Conservation (phyloP, 2,888 invertebrate species). For the Cerastis rubricosa region DNA sequence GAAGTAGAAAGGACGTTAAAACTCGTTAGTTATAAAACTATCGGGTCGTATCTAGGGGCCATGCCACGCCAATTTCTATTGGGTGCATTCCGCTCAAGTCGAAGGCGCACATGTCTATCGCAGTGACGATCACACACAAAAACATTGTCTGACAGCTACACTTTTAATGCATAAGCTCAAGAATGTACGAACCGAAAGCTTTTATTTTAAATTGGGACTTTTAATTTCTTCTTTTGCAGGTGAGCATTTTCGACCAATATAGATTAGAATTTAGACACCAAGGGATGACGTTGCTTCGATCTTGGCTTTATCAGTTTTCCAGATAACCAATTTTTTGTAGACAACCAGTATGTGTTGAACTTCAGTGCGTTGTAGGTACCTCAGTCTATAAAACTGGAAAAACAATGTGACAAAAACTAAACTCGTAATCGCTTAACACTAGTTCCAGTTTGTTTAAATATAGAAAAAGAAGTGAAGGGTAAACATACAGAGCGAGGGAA, state of each 20-base stretch:
- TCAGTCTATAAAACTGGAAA: background rate
- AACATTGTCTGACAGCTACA: slow-evolving; percentile 1
- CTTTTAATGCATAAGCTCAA: background rate
- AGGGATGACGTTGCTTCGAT: background rate
- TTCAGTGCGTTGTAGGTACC: background rate
- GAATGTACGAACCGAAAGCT: background rate
- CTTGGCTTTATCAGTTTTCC: background rate
- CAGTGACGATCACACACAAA: slow-evolving; percentile 11
- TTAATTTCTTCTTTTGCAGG: background rate
- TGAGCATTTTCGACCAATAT: background rate
- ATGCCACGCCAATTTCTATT: slow-evolving; percentile 65
- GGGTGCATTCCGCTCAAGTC: slow-evolving; percentile 55
- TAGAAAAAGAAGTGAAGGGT: slow-evolving; percentile 34
- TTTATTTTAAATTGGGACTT: background rate
- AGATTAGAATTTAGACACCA: background rate
- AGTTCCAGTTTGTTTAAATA: slow-evolving; percentile 36
- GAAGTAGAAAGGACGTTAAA: background rate
- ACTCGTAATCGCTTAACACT: slow-evolving; percentile 11
- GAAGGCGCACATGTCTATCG: slow-evolving; percentile 4
- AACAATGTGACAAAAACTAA: slow-evolving; percentile 10
- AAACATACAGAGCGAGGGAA: slow-evolving; percentile 47
- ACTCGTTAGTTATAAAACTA: slow-evolving; percentile 53
- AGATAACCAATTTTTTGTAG: background rate
- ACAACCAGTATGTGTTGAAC: background rate
- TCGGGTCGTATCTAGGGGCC: slow-evolving; percentile 40